Evolutionary conservation across 2,113 vertebrate genomes (phyloP).

Genomic region (Tretioscincus oriximinensis): DNA sequence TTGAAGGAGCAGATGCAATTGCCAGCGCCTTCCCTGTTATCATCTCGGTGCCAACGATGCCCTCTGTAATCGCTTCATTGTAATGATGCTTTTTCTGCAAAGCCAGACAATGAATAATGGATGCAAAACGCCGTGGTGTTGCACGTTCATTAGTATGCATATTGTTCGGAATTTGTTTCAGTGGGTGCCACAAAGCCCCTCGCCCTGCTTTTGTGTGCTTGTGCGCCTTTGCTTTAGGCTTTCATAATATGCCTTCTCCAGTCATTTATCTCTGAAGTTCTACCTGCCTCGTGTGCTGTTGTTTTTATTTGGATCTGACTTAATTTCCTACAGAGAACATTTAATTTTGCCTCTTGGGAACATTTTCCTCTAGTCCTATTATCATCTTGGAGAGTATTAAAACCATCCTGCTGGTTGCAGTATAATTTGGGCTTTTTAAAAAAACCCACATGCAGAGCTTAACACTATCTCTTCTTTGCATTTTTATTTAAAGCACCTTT

Average conservation of each 20-base stretch:
- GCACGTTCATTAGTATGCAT: slow-evolving; percentile 71
- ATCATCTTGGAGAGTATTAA: slow-evolving; percentile 56
- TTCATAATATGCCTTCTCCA: slow-evolving; percentile 56
- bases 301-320: slow-evolving; percentile 63
- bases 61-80: slow-evolving; percentile 61
- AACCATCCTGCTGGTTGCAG: slow-evolving; percentile 54
- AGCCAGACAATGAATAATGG: slow-evolving; percentile 70
- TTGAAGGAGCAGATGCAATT: slow-evolving; percentile 61
- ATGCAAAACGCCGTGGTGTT: slow-evolving; percentile 66
- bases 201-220: slow-evolving; percentile 59
- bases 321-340: slow-evolving; percentile 68
- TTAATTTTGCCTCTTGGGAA: slow-evolving; percentile 58
- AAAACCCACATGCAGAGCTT: neutral
- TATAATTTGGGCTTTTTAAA: slow-evolving; percentile 49
- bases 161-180: slow-evolving; percentile 64
- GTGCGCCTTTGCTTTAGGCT: slow-evolving; percentile 60
- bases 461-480: neutral
- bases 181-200: slow-evolving; percentile 55
- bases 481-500: neutral
- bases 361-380: slow-evolving; percentile 41
- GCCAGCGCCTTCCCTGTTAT: slow-evolving; percentile 58
- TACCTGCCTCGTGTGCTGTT: slow-evolving; percentile 65
- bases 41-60: slow-evolving; percentile 52
- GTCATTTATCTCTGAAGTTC: slow-evolving; percentile 63
- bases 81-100: slow-evolving; percentile 51